Evolutionary conservation across 1,140 invertebrate genomes (phyloP).

Genomic region (Magallana angulata): DNA sequence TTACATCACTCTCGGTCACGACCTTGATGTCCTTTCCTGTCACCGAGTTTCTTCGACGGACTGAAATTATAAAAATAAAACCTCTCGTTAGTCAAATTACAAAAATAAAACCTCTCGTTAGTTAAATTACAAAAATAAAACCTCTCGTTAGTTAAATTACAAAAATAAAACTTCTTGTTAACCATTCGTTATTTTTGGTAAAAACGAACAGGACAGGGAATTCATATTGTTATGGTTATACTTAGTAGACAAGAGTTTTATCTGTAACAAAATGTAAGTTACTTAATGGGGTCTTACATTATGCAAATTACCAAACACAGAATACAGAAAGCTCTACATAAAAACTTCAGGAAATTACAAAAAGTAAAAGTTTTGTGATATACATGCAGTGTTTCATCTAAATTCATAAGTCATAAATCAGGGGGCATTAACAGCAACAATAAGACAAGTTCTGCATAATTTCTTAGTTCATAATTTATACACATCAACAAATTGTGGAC

Average conservation of each 20-base stretch:
- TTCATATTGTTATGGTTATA: too few relatives aligned
- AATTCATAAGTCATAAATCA: too few relatives aligned
- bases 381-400: too few relatives aligned
- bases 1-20: constrained; percentile 63
- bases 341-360: too few relatives aligned
- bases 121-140: constrained; percentile 34
- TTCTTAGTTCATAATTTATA: background rate
- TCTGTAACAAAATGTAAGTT: too few relatives aligned
- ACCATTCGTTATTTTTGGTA: background rate
- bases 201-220: background rate
- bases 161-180: background rate
- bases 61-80: constrained; percentile 45
- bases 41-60: constrained; percentile 52
- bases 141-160: background rate
- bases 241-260: too few relatives aligned
- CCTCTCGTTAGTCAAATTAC: background rate
- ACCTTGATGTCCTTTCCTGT: constrained; percentile 59
- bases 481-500: background rate
- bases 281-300: too few relatives aligned
- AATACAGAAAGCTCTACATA: too few relatives aligned
- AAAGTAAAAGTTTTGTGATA: too few relatives aligned
- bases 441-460: too few relatives aligned
- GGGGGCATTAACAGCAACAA: too few relatives aligned
- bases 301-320: too few relatives aligned
- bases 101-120: constrained; percentile 3